These are phyloP conservation scores for Hipparchia semele DNA, from an alignment of 2,888 invertebrate genomes.

Conservation along the genomic window DNA sequence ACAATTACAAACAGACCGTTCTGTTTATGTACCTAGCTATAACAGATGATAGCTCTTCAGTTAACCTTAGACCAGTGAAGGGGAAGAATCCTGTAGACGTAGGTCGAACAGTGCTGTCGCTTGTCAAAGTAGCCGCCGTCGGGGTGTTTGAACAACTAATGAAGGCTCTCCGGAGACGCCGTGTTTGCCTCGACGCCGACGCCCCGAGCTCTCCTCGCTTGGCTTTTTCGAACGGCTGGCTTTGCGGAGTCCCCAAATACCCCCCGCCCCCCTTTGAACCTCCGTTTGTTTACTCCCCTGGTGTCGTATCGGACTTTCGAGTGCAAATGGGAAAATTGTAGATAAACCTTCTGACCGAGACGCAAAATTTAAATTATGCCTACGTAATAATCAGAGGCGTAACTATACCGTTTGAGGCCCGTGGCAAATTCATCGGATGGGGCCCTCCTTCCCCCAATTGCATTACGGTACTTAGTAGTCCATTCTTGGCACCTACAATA, in stretches of 20 bases:
- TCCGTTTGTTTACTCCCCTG: conserved; percentile 61
- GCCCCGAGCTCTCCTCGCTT: conserved; percentile 59
- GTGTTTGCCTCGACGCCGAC: conserved; percentile 67
- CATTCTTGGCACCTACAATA: no score
- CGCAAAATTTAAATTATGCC: conserved; percentile 31
- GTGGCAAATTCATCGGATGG: no score
- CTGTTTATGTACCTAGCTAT: neutral
- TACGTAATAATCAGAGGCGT: no score
- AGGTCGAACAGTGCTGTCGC: conserved; percentile 60
- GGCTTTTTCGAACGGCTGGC: conserved; percentile 69
- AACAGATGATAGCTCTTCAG: conserved; percentile 48
- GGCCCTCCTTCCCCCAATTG: no score
- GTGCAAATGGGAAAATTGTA: conserved; percentile 65
- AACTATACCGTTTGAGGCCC: no score
- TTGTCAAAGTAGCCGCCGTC: conserved; percentile 81
- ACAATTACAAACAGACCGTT: neutral
- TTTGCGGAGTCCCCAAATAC: conserved; percentile 49
- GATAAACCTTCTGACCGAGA: conserved; percentile 45
- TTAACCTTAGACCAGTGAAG: conserved; percentile 71
- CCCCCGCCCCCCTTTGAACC: conserved; percentile 38
- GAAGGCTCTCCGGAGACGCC: conserved; percentile 78
- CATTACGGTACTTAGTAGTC: no score
- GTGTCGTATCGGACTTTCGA: conserved; percentile 68
- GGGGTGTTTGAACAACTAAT: conserved; percentile 82
- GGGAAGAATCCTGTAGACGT: conserved; percentile 66